These are phyloP conservation scores for Pteromalus puparum DNA, from an alignment of 1,140 invertebrate species.

Conservation along the genomic window DNA sequence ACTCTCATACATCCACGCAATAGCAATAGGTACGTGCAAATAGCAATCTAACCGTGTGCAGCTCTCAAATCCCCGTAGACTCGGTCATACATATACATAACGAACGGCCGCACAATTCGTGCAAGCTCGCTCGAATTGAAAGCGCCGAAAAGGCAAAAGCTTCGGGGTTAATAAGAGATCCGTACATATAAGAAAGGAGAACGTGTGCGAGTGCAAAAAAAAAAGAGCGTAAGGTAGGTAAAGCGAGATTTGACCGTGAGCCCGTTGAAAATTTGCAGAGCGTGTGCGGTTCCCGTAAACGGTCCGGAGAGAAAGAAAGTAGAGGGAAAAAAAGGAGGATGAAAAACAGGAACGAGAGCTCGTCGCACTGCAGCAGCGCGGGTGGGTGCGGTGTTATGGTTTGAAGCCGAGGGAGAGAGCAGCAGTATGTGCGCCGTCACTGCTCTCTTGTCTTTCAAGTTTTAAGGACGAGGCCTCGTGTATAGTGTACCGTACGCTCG, in stretches of 20 bases:
- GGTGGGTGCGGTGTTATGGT: constrained; percentile 20
- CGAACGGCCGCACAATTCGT: not conserved
- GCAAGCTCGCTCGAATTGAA: constrained; percentile 1
- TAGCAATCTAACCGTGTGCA: not conserved
- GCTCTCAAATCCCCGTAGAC: not conserved
- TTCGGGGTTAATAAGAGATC: constrained; percentile 2
- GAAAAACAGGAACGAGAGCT: constrained; percentile 11
- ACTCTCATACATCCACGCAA: not conserved
- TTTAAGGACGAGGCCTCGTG: constrained; percentile 24
- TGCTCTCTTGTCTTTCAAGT: constrained; percentile 18
- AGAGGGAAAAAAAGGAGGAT: constrained; percentile 6
- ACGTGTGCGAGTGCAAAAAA: not conserved
- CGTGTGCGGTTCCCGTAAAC: constrained; percentile 23
- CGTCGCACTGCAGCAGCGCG: constrained; percentile 34
- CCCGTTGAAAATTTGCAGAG: constrained; percentile 37
- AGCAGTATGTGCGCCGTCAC: not conserved
- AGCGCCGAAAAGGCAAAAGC: not conserved
- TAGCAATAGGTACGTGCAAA: not conserved
- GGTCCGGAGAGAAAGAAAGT: not conserved
- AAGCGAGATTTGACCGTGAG: constrained; percentile 34
- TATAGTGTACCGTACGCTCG: not conserved
- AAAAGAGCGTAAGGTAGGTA: not conserved
- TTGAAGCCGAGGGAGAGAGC: not conserved
- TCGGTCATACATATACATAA: not conserved
- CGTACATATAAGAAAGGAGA: not conserved